Percentiles rank a stretch among this genome's conserved stretches.
phyloP scores from a whole-genome alignment of 2,888 invertebrate species.

The Alentia gelatinosa region DNA sequence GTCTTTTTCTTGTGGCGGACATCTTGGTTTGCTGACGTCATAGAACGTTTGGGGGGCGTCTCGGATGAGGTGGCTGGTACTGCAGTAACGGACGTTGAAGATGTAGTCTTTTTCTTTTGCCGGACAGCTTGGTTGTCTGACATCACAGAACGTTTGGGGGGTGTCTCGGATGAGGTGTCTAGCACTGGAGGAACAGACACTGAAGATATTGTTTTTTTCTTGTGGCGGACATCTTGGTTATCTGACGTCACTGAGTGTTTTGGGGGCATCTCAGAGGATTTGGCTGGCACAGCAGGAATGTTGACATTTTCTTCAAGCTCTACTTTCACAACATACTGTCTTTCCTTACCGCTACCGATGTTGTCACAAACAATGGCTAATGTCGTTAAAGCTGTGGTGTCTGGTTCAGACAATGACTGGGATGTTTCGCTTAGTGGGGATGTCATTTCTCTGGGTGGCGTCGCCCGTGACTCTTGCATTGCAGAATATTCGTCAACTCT shows the following conservation, averaged over 20 bases:
- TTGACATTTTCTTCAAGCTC: not conserved
- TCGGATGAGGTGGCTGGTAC: too few species aligned
- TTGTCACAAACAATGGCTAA: conserved; percentile 26
- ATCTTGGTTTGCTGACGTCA: not conserved
- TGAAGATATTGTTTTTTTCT: not conserved
- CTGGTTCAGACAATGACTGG: not conserved
- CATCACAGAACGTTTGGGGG: not conserved
- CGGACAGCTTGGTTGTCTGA: not conserved
- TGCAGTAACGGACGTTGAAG: not conserved
- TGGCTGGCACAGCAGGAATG: not conserved
- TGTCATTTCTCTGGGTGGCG: not conserved
- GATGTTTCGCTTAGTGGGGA: not conserved
- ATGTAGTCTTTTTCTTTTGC: not conserved
- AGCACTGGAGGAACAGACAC: not conserved
- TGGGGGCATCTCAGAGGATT: not conserved
- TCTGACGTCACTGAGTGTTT: not conserved
- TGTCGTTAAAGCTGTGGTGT: not conserved
- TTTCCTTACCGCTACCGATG: conserved; percentile 1
- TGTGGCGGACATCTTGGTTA: not conserved
- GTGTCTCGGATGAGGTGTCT: not conserved
- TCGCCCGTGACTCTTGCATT: too few species aligned
- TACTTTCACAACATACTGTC: conserved; percentile 8
- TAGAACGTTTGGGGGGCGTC: not conserved
- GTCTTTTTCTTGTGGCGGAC: not conserved
- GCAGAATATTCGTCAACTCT: too few species aligned